Percentiles rank a stretch among this genome's conserved stretches.
Evolutionary conservation across 2,888 invertebrate genomes (phyloP).

Genomic region (Brachyptera putata): DNA sequence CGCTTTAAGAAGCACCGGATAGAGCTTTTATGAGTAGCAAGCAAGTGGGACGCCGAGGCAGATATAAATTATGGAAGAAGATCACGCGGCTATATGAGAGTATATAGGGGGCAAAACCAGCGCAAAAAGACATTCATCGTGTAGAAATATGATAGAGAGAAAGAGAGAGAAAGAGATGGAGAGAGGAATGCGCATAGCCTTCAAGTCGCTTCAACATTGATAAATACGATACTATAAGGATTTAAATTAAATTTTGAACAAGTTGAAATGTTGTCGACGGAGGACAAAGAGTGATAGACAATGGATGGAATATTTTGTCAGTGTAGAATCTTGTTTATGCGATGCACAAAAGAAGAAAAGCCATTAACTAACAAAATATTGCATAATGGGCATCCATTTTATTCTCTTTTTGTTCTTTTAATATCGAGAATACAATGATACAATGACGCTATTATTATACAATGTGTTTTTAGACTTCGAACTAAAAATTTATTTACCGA

Average conservation of each 20-base stretch:
- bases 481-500: too few species aligned
- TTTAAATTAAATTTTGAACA: slow-evolving; percentile 27
- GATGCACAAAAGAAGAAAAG: slow-evolving; percentile 16
- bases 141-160: background rate
- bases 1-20: slow-evolving; percentile 27
- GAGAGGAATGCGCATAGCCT: slow-evolving; percentile 15
- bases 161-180: too few species aligned
- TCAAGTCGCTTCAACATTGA: slow-evolving; percentile 24
- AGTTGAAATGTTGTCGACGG: slow-evolving; percentile 18
- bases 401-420: slow-evolving; percentile 1
- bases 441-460: background rate
- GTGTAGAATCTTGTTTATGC: slow-evolving; percentile 20
- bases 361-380: slow-evolving; percentile 7
- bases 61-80: slow-evolving; percentile 27
- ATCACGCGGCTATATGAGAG: background rate
- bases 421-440: background rate
- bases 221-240: slow-evolving; percentile 26
- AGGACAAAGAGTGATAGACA: slow-evolving; percentile 18
- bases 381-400: slow-evolving; percentile 16
- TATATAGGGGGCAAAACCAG: background rate
- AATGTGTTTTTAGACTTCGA: too few species aligned
- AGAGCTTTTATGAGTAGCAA: slow-evolving; percentile 31
- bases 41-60: slow-evolving; percentile 18
- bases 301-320: slow-evolving; percentile 16
- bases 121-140: slow-evolving; percentile 12